phyloP scores from a whole-genome alignment of 2,113 vertebrate species.

The Lathamus discolor region DNA sequence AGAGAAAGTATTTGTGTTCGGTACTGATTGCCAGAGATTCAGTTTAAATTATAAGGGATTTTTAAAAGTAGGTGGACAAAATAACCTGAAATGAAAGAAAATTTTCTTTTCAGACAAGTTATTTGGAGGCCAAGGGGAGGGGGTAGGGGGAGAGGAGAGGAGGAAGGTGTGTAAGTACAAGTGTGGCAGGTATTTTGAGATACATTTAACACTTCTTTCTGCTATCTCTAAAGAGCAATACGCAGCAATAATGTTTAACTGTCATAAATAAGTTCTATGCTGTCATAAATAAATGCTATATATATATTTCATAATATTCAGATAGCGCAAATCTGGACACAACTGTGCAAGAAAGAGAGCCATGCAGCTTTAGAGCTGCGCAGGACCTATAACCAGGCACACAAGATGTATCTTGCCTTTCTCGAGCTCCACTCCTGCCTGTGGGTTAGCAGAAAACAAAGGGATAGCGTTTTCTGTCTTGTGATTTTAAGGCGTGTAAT shows the following conservation, averaged over 20 bases:
- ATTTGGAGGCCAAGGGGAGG: background rate
- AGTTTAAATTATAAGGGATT: background rate
- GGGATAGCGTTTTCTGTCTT: background rate
- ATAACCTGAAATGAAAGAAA: background rate
- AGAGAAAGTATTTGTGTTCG: background rate
- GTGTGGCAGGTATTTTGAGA: background rate
- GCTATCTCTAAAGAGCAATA: background rate
- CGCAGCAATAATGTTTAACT: background rate
- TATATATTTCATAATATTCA: background rate
- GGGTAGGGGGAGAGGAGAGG: background rate
- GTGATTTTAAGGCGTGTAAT: conserved; percentile 30
- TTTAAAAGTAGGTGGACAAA: background rate
- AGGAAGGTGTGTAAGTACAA: background rate
- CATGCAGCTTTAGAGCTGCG: background rate
- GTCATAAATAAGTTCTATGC: background rate
- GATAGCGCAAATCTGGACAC: background rate
- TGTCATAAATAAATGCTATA: background rate
- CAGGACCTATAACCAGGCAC: background rate
- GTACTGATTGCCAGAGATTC: background rate
- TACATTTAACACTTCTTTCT: background rate
- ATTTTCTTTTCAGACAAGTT: background rate
- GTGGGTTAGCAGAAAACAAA: background rate
- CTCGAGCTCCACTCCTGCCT: background rate
- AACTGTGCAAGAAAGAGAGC: background rate
- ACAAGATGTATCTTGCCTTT: background rate